A percentile compares a stretch with the other conserved stretches of the same genome.
Evolutionary conservation across 2,797 vertebrate genomes (phyloP).

Genomic region (Bradypus variegatus): DNA sequence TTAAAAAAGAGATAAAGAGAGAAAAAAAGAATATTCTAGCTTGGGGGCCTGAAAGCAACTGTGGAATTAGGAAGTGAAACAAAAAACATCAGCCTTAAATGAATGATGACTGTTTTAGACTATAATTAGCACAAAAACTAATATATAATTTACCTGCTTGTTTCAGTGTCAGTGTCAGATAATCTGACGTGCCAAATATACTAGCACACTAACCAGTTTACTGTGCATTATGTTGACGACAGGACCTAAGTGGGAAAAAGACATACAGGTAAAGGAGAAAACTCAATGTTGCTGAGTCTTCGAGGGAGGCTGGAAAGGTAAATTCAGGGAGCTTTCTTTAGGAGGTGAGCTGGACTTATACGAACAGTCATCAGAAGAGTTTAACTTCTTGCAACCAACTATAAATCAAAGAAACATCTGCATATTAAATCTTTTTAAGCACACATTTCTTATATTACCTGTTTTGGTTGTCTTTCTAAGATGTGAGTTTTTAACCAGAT

Average conservation of each 20-base stretch:
- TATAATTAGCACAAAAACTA: slow-evolving; percentile 36
- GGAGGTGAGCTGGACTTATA: not conserved
- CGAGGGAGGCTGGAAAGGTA: not conserved
- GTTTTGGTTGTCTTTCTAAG: slow-evolving; percentile 68
- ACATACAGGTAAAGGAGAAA: not conserved
- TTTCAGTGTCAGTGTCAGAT: not conserved
- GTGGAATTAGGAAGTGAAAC: slow-evolving; percentile 49
- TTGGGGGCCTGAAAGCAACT: not conserved
- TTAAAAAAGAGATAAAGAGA: not conserved
- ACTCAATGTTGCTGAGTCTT: not conserved
- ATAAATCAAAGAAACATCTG: not conserved
- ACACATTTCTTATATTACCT: slow-evolving; percentile 68
- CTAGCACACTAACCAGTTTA: not conserved
- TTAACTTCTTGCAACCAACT: not conserved
- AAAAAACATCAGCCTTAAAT: slow-evolving; percentile 36
- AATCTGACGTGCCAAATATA: not conserved
- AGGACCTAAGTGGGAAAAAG: not conserved
- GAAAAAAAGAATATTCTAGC: not conserved
- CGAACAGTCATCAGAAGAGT: not conserved
- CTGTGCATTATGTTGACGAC: not conserved
- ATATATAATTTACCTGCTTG: slow-evolving; percentile 27
- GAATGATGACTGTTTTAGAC: slow-evolving; percentile 9
- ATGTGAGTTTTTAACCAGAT: slow-evolving; percentile 82
- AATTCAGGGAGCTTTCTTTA: not conserved
- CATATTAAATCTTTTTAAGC: slow-evolving; percentile 6